These are phyloP conservation scores for Hoplodrina ambigua DNA, from an alignment of 2,888 invertebrate species.

Conservation along the genomic window DNA sequence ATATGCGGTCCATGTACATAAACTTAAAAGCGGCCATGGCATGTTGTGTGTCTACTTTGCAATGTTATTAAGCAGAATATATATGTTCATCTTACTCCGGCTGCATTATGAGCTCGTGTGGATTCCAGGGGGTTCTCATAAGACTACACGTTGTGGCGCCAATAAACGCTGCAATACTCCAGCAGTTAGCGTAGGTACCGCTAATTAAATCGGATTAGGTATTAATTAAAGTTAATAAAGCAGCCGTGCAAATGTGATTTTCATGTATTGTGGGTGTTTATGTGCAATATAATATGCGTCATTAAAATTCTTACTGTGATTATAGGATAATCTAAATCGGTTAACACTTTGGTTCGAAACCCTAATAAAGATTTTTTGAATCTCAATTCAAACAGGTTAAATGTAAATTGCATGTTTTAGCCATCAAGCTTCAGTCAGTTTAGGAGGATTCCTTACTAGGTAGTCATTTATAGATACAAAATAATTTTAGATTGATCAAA, in stretches of 20 bases:
- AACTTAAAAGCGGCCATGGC: constrained; percentile 46
- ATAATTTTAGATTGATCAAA: not conserved
- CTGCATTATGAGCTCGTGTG: constrained; percentile 57
- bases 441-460: not conserved
- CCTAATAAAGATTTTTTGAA: constrained; percentile 13
- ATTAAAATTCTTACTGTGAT: constrained; percentile 28
- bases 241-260: constrained; percentile 42
- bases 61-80: constrained; percentile 57
- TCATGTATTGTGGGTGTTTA: constrained; percentile 41
- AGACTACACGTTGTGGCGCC: constrained; percentile 51
- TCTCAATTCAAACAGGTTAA: not conserved
- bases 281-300: constrained; percentile 11
- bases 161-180: constrained; percentile 58
- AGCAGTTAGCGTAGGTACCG: constrained; percentile 20
- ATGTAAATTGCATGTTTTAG: not conserved
- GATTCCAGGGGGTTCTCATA: constrained; percentile 61
- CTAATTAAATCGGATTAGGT: constrained; percentile 46
- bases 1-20: constrained; percentile 50
- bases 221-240: constrained; percentile 40
- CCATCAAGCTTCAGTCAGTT: not conserved
- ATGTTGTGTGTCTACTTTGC: constrained; percentile 48
- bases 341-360: constrained; percentile 13
- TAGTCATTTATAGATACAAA: not conserved
- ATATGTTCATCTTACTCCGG: constrained; percentile 51
- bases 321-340: constrained; percentile 17